phyloP scores from a whole-genome alignment of 1,140 invertebrate species.

The Meloidogyne floridensis region DNA sequence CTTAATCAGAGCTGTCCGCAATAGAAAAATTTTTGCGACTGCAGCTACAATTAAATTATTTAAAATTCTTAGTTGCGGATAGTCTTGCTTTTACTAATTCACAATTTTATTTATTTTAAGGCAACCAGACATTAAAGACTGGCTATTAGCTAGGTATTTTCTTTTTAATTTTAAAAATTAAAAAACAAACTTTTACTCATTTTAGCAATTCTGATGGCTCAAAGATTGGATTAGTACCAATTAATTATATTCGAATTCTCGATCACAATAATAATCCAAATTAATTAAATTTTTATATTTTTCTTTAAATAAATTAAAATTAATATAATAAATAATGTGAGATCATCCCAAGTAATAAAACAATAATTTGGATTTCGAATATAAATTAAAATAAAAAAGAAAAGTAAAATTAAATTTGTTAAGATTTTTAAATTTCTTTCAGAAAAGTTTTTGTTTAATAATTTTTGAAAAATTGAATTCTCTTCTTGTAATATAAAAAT shows the following conservation, averaged over 20 bases:
- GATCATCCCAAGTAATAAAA: conserved; percentile 9
- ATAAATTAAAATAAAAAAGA: neutral
- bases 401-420: neutral
- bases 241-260: conserved; percentile 69
- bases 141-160: conserved; percentile 66
- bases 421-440: neutral
- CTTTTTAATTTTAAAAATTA: neutral
- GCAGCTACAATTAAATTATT: no score
- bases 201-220: conserved; percentile 64
- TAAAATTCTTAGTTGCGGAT: no score
- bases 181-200: neutral
- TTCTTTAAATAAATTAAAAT: neutral
- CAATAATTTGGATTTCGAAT: neutral
- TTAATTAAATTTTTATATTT: neutral
- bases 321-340: neutral
- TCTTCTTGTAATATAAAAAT: neutral
- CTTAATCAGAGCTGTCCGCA: no score
- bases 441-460: neutral
- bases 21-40: no score
- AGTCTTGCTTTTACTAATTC: neutral
- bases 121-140: conserved; percentile 73
- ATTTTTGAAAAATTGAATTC: neutral
- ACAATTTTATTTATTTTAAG: neutral
- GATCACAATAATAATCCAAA: conserved; percentile 22
- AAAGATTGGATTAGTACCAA: conserved; percentile 68